Evolutionary conservation across 2,888 invertebrate species (phyloP).

Genomic region (Napeogenes sylphis): DNA sequence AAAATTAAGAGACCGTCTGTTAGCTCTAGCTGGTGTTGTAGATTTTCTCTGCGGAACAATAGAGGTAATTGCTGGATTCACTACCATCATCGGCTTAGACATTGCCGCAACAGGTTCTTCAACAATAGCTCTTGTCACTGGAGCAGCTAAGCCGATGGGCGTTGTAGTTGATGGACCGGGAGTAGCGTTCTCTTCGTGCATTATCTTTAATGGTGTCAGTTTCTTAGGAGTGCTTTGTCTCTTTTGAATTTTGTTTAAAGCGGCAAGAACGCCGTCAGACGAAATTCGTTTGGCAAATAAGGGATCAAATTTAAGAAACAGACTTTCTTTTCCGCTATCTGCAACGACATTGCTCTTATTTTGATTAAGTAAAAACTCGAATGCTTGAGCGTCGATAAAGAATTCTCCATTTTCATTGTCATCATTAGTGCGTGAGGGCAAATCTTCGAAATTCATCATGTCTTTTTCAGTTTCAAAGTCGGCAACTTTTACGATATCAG

Average conservation of each 20-base stretch:
- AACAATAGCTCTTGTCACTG: conserved; percentile 45
- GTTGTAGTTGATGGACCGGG: conserved; percentile 44
- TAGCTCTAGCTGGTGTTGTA: conserved; percentile 54
- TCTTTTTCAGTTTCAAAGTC: conserved; percentile 44
- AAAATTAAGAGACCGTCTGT: conserved; percentile 64
- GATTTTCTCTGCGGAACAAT: conserved; percentile 53
- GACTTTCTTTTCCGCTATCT: conserved; percentile 70
- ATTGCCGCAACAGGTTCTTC: conserved; percentile 49
- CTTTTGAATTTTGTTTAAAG: conserved; percentile 51
- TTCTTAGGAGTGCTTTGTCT: conserved; percentile 60
- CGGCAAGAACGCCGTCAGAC: conserved; percentile 54
- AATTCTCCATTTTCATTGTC: conserved; percentile 51
- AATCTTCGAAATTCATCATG: conserved; percentile 53
- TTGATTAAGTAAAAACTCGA: conserved; percentile 66
- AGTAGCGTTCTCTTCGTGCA: conserved; percentile 26
- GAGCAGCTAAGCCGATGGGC: conserved; percentile 23
- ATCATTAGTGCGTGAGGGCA: conserved; percentile 43
- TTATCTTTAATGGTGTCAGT: conserved; percentile 26
- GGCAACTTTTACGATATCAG: conserved; percentile 41
- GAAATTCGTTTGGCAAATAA: conserved; percentile 64
- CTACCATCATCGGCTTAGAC: conserved; percentile 69
- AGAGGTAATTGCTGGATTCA: conserved; percentile 64
- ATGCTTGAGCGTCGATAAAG: conserved; percentile 70
- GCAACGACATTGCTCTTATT: conserved; percentile 56
- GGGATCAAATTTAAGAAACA: conserved; percentile 71